These are phyloP conservation scores for Parasteatoda lunata DNA, from an alignment of 2,888 invertebrate genomes.

Conservation along the genomic window DNA sequence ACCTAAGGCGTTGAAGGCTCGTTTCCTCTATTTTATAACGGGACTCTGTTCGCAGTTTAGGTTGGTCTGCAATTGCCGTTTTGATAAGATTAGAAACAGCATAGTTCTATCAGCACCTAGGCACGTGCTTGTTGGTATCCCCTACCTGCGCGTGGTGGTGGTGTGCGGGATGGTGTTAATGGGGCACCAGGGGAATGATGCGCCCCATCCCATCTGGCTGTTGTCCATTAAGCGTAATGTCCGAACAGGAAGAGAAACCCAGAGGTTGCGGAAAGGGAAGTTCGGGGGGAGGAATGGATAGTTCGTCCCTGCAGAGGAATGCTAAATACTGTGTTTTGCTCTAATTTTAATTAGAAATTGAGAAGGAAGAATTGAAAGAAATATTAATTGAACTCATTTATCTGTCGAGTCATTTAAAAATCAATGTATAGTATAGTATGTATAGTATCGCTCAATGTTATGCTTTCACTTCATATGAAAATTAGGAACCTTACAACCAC, in stretches of 20 bases:
- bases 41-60: slow-evolving; percentile 8
- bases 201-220: slow-evolving; percentile 1
- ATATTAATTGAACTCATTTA: too few relatives aligned
- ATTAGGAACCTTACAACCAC: too few relatives aligned
- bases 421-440: too few relatives aligned
- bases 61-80: slow-evolving; percentile 45
- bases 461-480: too few relatives aligned
- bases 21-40: slow-evolving; percentile 39
- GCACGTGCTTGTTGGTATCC: slow-evolving; percentile 43
- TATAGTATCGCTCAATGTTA: too few relatives aligned
- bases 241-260: slow-evolving; percentile 57
- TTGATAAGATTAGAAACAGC: slow-evolving; percentile 64
- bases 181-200: slow-evolving; percentile 36
- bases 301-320: not conserved
- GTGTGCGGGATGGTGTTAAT: slow-evolving; percentile 34
- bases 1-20: slow-evolving; percentile 44
- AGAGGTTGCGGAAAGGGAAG: slow-evolving; percentile 31
- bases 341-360: slow-evolving; percentile 48
- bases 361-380: too few relatives aligned
- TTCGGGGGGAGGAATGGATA: not conserved
- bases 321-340: slow-evolving; percentile 19
- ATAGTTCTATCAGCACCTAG: slow-evolving; percentile 59
- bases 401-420: too few relatives aligned
- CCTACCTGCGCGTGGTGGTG: slow-evolving; percentile 31
- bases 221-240: slow-evolving; percentile 64